Conservation (phyloP, 2,797 vertebrate species). For the Eulemur mongoz region DNA sequence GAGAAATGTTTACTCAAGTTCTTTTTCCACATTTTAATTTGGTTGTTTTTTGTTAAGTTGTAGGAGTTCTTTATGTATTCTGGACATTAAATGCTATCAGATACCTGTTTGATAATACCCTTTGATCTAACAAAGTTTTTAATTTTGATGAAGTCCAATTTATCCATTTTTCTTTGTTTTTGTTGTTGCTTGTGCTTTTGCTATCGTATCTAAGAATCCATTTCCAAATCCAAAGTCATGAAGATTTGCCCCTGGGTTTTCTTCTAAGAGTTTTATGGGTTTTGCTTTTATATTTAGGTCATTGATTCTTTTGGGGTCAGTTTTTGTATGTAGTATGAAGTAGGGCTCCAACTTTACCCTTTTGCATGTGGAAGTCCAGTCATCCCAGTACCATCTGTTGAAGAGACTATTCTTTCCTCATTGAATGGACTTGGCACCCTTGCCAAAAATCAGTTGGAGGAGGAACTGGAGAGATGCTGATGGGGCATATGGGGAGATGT, state of each 20-base stretch:
- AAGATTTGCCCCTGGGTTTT: neutral
- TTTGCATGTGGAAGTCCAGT: neutral
- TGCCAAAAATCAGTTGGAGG: neutral
- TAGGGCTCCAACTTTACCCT: neutral
- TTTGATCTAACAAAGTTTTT: neutral
- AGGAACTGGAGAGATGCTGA: neutral
- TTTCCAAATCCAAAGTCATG: neutral
- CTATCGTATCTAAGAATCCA: neutral
- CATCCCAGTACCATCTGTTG: neutral
- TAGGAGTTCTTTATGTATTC: neutral
- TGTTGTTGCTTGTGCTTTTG: neutral
- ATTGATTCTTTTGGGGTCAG: neutral
- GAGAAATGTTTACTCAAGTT: neutral
- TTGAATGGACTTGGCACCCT: neutral
- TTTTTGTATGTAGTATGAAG: neutral
- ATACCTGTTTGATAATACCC: conserved; percentile 10
- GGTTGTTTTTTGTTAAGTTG: neutral
- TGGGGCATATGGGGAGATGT: neutral
- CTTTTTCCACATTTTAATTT: conserved; percentile 15
- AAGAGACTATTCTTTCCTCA: neutral
- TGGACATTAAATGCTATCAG: neutral
- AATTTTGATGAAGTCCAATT: neutral
- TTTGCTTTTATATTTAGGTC: conserved; percentile 10
- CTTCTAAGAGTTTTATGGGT: neutral
- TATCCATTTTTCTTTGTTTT: neutral